These are phyloP conservation scores for Tricholaema leucomelas DNA, from an alignment of 2,113 vertebrate genomes.

Conservation along the genomic window DNA sequence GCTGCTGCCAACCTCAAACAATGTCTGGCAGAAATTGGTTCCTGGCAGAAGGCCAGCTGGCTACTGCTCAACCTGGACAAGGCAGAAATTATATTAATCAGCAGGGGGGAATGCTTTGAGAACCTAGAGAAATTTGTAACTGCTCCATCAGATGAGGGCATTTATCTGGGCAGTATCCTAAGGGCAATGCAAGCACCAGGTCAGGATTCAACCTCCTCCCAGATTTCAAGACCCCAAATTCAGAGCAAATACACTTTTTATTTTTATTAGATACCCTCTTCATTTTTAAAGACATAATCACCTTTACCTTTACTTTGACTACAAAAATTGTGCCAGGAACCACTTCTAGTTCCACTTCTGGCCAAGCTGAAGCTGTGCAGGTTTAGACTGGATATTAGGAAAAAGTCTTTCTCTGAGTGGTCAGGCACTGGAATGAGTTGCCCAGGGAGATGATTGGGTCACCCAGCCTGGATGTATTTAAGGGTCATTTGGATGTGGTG, in stretches of 20 bases:
- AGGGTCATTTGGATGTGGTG: no score
- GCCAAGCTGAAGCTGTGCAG: no score
- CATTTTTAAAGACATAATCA: neutral
- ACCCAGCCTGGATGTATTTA: no score
- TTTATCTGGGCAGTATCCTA: neutral
- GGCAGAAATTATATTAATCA: conserved; percentile 24
- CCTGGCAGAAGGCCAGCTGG: conserved; percentile 55
- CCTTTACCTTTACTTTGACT: neutral
- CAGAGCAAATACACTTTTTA: neutral
- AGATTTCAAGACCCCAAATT: neutral
- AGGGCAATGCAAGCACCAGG: neutral
- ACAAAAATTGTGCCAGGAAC: neutral
- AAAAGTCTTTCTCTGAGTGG: no score
- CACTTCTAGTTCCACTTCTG: neutral
- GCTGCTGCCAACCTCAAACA: conserved; percentile 52
- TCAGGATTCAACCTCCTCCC: neutral
- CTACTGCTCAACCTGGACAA: conserved; percentile 45
- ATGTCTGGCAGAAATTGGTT: conserved; percentile 46
- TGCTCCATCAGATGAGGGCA: conserved; percentile 9
- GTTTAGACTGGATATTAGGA: no score
- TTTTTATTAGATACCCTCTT: neutral
- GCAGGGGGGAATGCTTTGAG: conserved; percentile 3
- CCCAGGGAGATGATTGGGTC: no score
- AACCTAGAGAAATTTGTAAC: conserved; percentile 29
- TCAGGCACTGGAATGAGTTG: no score